Evolutionary conservation across 1,140 invertebrate species (phyloP).

Genomic region (Acromyrmex echinatior): DNA sequence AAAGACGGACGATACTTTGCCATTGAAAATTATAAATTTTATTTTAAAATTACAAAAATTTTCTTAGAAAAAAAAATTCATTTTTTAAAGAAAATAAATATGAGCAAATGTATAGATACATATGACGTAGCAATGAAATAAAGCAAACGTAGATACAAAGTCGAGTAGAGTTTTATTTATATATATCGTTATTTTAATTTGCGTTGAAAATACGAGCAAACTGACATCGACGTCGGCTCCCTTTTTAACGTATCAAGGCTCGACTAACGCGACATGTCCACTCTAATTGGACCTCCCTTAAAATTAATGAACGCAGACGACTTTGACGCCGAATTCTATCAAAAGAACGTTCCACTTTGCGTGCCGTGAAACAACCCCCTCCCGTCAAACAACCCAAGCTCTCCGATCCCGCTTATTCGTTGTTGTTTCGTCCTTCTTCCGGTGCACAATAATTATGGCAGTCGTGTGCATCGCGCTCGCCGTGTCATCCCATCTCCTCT

Average conservation of each 20-base stretch:
- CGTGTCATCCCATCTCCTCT: conserved; percentile 34
- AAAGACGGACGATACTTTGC: not conserved
- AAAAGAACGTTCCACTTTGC: conserved; percentile 33
- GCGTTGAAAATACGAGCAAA: not conserved
- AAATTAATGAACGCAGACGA: conserved; percentile 67
- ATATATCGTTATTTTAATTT: not conserved
- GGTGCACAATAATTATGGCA: conserved; percentile 72
- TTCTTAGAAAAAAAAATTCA: not conserved
- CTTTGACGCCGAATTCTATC: conserved; percentile 56
- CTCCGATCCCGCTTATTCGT: conserved; percentile 16
- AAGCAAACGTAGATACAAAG: not conserved
- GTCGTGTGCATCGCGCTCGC: conserved; percentile 66
- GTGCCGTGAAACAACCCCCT: not conserved
- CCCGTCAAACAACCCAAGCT: conserved; percentile 3
- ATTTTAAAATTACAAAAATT: not conserved
- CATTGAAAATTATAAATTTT: not conserved
- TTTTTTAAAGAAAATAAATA: not conserved
- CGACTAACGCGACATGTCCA: not conserved
- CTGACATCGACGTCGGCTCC: too few relatives aligned
- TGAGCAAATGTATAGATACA: too few relatives aligned
- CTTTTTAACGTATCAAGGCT: conserved; percentile 23
- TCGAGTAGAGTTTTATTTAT: conserved; percentile 31
- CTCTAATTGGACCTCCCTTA: conserved; percentile 60
- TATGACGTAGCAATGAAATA: not conserved
- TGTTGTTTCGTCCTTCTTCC: conserved; percentile 59